These are phyloP conservation scores for Drosophila nannoptera DNA, from an alignment of 1,140 invertebrate genomes.

Conservation along the genomic window DNA sequence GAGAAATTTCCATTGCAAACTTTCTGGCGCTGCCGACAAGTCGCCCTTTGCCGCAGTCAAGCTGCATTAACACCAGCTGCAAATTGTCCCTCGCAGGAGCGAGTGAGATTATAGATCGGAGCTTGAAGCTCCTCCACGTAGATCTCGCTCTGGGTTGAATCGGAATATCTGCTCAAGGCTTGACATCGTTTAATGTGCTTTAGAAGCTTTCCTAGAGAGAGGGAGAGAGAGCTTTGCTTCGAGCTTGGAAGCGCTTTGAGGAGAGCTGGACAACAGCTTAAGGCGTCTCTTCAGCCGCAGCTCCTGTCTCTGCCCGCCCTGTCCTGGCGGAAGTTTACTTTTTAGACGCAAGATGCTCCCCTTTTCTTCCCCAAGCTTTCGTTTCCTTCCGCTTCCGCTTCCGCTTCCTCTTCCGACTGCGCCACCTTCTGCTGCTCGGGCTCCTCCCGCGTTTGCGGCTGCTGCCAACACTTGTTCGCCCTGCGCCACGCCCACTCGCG, in stretches of 20 bases:
- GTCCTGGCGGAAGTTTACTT: slow-evolving; percentile 19
- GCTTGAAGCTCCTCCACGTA: too few relatives aligned
- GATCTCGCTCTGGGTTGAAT: too few relatives aligned
- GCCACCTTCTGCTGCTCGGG: background rate
- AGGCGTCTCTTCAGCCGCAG: background rate
- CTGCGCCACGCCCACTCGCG: slow-evolving; percentile 28
- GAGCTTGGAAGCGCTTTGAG: too few relatives aligned
- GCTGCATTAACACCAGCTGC: slow-evolving; percentile 26
- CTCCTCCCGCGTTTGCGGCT: slow-evolving; percentile 3
- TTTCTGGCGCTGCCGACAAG: slow-evolving; percentile 52
- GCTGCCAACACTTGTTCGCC: slow-evolving; percentile 46
- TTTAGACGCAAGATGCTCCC: slow-evolving; percentile 14
- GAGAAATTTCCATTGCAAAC: slow-evolving; percentile 53
- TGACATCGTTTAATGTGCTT: too few relatives aligned
- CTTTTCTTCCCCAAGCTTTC: background rate
- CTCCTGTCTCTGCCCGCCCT: background rate
- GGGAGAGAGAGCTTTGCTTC: too few relatives aligned
- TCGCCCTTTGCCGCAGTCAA: slow-evolving; percentile 13
- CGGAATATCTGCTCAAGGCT: too few relatives aligned
- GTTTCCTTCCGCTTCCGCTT: background rate
- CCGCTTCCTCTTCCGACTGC: background rate
- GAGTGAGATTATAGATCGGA: background rate
- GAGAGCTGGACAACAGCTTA: background rate
- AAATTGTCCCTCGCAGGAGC: background rate
- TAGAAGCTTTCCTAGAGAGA: too few relatives aligned